These are phyloP conservation scores for Lepidurus apus DNA, from an alignment of 1,140 invertebrate genomes.

Conservation along the genomic window DNA sequence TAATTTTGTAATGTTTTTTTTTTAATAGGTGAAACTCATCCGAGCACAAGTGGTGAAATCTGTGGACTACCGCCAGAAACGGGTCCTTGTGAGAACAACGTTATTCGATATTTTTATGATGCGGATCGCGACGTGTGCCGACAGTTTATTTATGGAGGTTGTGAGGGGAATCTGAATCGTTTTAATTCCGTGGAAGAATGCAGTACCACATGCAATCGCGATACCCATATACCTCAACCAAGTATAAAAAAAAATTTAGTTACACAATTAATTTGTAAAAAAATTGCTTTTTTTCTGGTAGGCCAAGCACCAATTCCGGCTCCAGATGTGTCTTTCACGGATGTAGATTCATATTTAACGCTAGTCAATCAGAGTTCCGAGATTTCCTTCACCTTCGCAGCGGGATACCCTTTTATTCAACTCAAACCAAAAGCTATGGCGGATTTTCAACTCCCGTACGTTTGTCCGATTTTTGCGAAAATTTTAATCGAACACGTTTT, in stretches of 20 bases:
- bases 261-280: background rate
- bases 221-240: background rate
- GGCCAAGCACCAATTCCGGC: constrained; percentile 8
- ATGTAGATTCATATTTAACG: constrained; percentile 21
- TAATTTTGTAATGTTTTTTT: too few relatives aligned
- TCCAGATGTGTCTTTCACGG: background rate
- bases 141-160: constrained; percentile 58
- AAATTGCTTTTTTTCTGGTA: background rate
- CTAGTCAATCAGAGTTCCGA: constrained; percentile 30
- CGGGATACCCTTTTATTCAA: constrained; percentile 33
- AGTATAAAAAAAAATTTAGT: background rate
- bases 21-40: background rate
- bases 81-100: constrained; percentile 53
- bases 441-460: constrained; percentile 33
- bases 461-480: background rate
- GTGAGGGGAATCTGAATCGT: constrained; percentile 62
- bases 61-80: constrained; percentile 52
- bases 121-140: constrained; percentile 35
- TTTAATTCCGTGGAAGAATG: constrained; percentile 56
- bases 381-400: constrained; percentile 34
- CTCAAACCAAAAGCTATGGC: constrained; percentile 26
- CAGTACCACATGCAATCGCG: constrained; percentile 42
- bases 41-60: constrained; percentile 46
- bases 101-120: constrained; percentile 58
- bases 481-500: background rate